Percentiles rank a stretch among this genome's conserved stretches.
These are phyloP conservation scores for Sclerurus mexicanus DNA, from an alignment of 2,113 vertebrate genomes.

Conservation along the genomic window DNA sequence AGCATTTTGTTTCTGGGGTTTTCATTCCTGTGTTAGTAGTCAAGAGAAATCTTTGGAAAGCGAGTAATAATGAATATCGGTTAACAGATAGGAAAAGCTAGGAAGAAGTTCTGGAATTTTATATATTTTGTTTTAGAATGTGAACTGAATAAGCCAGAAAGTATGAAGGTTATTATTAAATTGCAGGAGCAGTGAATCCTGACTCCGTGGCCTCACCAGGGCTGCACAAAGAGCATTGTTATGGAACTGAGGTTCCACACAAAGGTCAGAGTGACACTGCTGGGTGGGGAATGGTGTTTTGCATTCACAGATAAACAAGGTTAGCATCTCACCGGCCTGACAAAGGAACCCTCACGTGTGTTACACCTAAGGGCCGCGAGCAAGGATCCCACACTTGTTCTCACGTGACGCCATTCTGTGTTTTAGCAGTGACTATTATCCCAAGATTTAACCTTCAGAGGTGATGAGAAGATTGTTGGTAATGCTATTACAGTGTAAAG, in stretches of 20 bases:
- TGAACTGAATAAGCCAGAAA: slow-evolving; percentile 5
- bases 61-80: slow-evolving; percentile 5
- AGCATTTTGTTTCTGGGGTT: not conserved
- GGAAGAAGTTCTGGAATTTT: not conserved
- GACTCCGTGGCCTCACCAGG: slow-evolving; percentile 1
- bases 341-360: not conserved
- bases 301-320: slow-evolving; percentile 47
- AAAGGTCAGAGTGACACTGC: slow-evolving; percentile 51
- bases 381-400: not conserved
- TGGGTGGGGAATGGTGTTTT: slow-evolving; percentile 42
- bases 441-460: not conserved
- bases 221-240: slow-evolving; percentile 68
- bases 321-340: not conserved
- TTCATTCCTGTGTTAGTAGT: not conserved
- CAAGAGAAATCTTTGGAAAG: not conserved
- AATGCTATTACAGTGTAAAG: not conserved
- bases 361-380: not conserved
- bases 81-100: not conserved
- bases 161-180: slow-evolving; percentile 65
- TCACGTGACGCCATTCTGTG: not conserved
- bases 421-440: not conserved
- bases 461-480: not conserved
- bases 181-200: slow-evolving; percentile 29
- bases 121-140: slow-evolving; percentile 22
- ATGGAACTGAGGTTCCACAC: slow-evolving; percentile 3